Evolutionary conservation across 2,113 vertebrate genomes (phyloP).

Genomic region (Patagioenas fasciata): DNA sequence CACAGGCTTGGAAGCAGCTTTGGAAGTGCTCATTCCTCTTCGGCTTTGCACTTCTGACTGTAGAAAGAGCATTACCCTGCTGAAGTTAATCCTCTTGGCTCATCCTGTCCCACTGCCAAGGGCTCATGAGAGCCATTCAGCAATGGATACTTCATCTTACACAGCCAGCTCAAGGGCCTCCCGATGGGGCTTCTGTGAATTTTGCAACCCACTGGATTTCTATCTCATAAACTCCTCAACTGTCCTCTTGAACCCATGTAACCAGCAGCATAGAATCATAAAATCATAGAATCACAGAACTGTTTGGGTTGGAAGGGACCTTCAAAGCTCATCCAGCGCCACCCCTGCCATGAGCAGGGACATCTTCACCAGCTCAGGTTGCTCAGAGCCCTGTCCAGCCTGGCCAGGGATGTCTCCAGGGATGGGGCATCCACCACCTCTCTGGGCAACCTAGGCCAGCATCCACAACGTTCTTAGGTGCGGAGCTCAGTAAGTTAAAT

Average conservation of each 20-base stretch:
- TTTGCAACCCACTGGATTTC: background rate
- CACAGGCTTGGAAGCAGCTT: background rate
- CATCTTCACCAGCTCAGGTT: no score
- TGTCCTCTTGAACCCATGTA: fast-evolving
- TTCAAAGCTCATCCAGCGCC: no score
- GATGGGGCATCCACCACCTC: no score
- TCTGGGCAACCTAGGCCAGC: no score
- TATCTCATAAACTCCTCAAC: background rate
- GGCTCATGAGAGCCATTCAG: background rate
- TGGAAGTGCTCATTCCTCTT: background rate
- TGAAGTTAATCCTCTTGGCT: background rate
- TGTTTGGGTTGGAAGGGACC: no score
- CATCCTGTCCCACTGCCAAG: background rate
- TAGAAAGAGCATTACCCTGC: background rate
- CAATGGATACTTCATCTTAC: background rate
- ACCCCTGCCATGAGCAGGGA: no score
- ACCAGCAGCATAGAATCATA: background rate
- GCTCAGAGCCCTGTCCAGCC: no score
- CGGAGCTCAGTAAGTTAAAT: background rate
- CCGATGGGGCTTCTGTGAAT: background rate
- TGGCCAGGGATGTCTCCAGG: no score
- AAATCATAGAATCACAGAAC: no score
- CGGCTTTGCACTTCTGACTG: background rate
- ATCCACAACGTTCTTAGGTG: background rate
- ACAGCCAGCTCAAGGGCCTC: background rate